Base-by-base conservation (phyloP, 2,888 invertebrate genomes). In the Drosophila tanythrix region DNA sequence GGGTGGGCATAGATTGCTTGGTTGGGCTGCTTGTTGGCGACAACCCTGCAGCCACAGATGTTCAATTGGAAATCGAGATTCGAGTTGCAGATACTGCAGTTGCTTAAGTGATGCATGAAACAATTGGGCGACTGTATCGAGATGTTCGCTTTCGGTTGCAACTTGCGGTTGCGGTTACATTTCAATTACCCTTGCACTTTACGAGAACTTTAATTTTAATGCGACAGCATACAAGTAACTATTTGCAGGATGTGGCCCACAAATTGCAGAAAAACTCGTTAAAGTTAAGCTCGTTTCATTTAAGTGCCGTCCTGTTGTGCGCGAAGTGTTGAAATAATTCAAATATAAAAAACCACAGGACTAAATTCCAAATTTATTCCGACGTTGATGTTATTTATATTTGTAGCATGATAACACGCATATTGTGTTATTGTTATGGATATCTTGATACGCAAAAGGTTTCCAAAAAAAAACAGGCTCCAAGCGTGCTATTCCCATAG, bases 31-130 rank as follows among this genome's bases (percentile, higher is more conserved):
- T 33, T 21, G 13, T 15, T 15, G 52, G n/a, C 4, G 51, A 27
- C 27, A 52, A 38, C 61, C 29, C 15, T 18, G 27, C 15, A 25
- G 53, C 29, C 64, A 29, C 38, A 48, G 46, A 40, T 61, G 56
- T 77, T 66, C 80, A 79, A 72, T 83, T 79, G 77, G 60, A 67
- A 70, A 67, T 36, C 33, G 43, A 67, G 66, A 70, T 75, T 15
- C 25, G 63, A 74, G 52, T 70, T 51, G 78, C 70, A 74, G 74
- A 55, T 46, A 60, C 40, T 51, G 59, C 78, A 43, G 5, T 38
- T 64, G 48, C 59, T 51, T 40, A 31, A 59, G 55, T 29, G 46
- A 25, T 29, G 46, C 58, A 35, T 25, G 18, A 25, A 58, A 58
- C 25, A 38, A 8, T 15, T 25, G 21, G 15, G 21, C 15, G 29